Evolutionary conservation across 2,113 vertebrate species (phyloP).

Genomic region (Heteronetta atricapilla): DNA sequence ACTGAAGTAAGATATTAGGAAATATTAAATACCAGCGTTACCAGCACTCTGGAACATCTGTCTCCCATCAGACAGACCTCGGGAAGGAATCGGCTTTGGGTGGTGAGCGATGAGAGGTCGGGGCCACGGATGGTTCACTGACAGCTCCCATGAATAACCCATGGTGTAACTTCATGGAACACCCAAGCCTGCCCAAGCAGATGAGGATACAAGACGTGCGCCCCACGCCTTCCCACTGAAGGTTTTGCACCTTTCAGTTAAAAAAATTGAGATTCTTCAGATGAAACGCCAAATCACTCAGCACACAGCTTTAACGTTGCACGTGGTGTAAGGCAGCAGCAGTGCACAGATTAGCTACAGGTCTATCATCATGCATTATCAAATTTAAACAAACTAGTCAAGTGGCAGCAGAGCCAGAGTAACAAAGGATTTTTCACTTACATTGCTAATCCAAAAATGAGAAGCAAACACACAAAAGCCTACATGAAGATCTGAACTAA

Average conservation of each 20-base stretch:
- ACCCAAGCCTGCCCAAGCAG: neutral
- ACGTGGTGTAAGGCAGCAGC: neutral
- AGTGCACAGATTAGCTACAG: neutral
- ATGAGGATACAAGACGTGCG: neutral
- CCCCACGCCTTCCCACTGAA: neutral
- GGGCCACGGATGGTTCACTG: neutral
- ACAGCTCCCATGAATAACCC: fast-evolving
- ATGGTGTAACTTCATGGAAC: neutral
- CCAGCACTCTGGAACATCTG: neutral
- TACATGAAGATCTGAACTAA: neutral
- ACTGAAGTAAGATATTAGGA: neutral
- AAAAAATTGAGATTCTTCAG: neutral
- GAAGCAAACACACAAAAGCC: neutral
- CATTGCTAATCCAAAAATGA: neutral
- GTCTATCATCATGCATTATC: neutral
- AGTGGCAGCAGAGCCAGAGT: neutral
- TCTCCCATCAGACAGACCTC: neutral
- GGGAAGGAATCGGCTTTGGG: neutral
- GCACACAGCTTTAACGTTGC: neutral
- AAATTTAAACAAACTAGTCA: neutral
- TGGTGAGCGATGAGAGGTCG: fast-evolving
- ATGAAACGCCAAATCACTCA: neutral
- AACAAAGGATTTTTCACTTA: neutral
- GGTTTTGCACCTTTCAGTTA: neutral
- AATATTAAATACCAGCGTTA: neutral